Conservation (phyloP, 1,140 invertebrate genomes). For the Ridgeia piscesae region DNA sequence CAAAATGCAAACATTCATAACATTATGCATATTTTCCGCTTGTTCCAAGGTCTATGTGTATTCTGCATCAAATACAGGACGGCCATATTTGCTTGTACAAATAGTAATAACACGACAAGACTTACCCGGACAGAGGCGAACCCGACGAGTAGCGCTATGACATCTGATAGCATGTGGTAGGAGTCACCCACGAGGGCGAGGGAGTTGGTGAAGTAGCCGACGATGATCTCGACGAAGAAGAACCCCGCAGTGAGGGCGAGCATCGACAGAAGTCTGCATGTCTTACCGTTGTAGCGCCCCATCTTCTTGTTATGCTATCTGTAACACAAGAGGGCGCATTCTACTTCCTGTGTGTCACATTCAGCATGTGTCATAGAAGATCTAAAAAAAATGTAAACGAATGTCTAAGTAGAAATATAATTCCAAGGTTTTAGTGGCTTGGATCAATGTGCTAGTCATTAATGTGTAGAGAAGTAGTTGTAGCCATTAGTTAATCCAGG, state of each 20-base stretch:
- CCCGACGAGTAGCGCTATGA: constrained; percentile 61
- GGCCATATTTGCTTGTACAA: too few species aligned
- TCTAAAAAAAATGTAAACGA: too few species aligned
- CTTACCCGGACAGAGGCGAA: constrained; percentile 55
- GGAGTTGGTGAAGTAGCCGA: constrained; percentile 64
- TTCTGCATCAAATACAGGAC: too few species aligned
- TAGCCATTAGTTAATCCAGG: too few species aligned
- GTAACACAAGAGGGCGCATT: background rate
- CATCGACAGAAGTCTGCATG: constrained; percentile 84
- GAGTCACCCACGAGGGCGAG: constrained; percentile 63
- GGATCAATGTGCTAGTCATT: too few species aligned
- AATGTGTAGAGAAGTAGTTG: too few species aligned
- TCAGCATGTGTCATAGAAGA: too few species aligned
- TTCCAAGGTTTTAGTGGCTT: too few species aligned
- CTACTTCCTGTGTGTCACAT: background rate
- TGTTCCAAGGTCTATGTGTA: too few species aligned
- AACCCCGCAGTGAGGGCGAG: constrained; percentile 59
- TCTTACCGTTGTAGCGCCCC: constrained; percentile 87
- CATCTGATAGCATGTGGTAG: constrained; percentile 65
- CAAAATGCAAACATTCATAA: too few species aligned
- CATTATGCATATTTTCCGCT: too few species aligned
- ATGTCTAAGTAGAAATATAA: too few species aligned
- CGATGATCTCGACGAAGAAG: constrained; percentile 63
- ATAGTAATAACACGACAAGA: constrained; percentile 14
- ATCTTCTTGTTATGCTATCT: constrained; percentile 29